phyloP scores from a whole-genome alignment of 2,113 vertebrate species.

The Trochalopteron elliotii region DNA sequence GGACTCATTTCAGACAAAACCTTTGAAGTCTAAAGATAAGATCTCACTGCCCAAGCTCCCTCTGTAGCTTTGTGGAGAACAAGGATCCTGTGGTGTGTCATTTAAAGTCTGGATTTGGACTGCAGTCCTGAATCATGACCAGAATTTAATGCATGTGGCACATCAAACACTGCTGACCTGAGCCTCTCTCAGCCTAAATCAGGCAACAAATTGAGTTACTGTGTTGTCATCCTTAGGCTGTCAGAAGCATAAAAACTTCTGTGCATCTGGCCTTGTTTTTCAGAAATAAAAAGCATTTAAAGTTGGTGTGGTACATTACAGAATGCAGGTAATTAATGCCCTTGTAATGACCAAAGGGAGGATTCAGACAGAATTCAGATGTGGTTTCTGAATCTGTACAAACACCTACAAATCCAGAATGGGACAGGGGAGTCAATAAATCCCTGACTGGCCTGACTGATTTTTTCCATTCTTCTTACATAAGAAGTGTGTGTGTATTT shows the following conservation, averaged over 20 bases:
- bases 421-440: background rate
- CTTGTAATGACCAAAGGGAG: background rate
- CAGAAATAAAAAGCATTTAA: background rate
- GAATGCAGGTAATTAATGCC: background rate
- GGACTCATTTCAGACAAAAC: background rate
- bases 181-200: background rate
- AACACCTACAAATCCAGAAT: background rate
- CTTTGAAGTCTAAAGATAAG: background rate
- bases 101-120: background rate
- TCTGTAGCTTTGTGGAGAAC: background rate
- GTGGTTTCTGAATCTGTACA: background rate
- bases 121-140: background rate
- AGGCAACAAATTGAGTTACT: background rate
- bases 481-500: background rate
- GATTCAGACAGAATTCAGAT: background rate
- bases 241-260: background rate
- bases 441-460: background rate
- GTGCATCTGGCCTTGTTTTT: background rate
- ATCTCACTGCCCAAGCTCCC: background rate
- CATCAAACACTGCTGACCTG: background rate
- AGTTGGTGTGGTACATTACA: background rate
- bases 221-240: background rate
- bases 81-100: background rate
- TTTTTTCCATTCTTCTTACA: background rate
- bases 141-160: background rate